These are phyloP conservation scores for Camponotus vicinus DNA, from an alignment of 1,140 invertebrate genomes.

Conservation along the genomic window DNA sequence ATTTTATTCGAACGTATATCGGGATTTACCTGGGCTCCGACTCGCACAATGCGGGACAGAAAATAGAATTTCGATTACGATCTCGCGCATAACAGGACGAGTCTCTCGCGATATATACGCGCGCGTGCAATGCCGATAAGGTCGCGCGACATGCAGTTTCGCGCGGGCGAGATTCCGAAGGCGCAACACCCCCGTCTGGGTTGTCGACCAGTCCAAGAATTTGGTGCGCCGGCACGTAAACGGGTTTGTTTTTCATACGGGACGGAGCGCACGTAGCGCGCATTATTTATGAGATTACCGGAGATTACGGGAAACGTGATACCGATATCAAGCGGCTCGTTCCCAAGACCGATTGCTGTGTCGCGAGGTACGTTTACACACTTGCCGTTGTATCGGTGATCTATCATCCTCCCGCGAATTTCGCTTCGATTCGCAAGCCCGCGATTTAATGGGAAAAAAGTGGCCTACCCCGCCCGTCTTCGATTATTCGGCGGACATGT, in stretches of 20 bases:
- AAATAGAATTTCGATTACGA: slow-evolving; percentile 49
- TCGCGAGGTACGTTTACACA: slow-evolving; percentile 48
- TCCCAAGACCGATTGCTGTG: slow-evolving; percentile 67
- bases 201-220: background rate
- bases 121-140: slow-evolving; percentile 31
- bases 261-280: slow-evolving; percentile 63
- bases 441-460: background rate
- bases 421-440: background rate
- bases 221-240: slow-evolving; percentile 48
- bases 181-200: background rate
- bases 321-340: slow-evolving; percentile 71
- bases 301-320: slow-evolving; percentile 81
- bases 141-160: slow-evolving; percentile 14
- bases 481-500: background rate
- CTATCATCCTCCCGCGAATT: background rate
- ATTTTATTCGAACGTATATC: slow-evolving; percentile 54
- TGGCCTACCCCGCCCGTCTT: background rate
- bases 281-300: slow-evolving; percentile 83
- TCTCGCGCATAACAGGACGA: slow-evolving; percentile 5
- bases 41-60: slow-evolving; percentile 28
- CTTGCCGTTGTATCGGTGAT: background rate
- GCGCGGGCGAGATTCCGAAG: slow-evolving; percentile 1
- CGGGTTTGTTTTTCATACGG: slow-evolving; percentile 59
- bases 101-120: background rate
- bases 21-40: slow-evolving; percentile 45